Base-by-base conservation (phyloP, 2,888 invertebrate species). In the Drosophila paucipuncta region DNA sequence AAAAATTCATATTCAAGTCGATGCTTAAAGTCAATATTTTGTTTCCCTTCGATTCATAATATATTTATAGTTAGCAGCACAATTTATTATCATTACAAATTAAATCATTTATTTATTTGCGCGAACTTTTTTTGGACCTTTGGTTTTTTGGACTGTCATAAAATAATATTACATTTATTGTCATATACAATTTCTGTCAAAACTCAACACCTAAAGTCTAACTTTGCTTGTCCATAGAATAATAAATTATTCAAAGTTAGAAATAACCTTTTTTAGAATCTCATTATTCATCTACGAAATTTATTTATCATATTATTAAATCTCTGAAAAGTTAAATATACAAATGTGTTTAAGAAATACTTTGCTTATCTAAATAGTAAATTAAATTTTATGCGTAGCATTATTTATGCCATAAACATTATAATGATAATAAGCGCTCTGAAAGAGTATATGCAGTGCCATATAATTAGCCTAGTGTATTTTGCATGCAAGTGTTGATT, bases 401-500 rank as follows among this genome's bases (percentile, higher is more conserved):
- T 52, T 52, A 28, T 18, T 49, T 22, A 28, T 6, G 30, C 2
- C 3, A 1, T 41, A 2, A 13, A 3, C 43, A 30, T 25, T 13
- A 0, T 5, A 35, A 39, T 33, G 57, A 13, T 13, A 30, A 18
- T 31, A 33, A 43, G 31, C 70, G 28, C 39, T 22, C 16, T 9
- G 13, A 30, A 25, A 62, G 63, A 2, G 61, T 62, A 62, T 61
- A 30, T 57, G 43, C 33, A 61, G 30, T 62, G 70, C 55, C 75
- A 83, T 80, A 85, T 88, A 88, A 88, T 87, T 85, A 78, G 74
- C 72, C 53, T 18, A 22, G 30, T 58, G 50, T 52, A 67, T 68
- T 85, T 71, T 79, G 68, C 72, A 84, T 82, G 70, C 80, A 85
- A 82, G 87, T 82, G 84, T 68, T 86, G 78, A 83, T 86, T 86